Base-by-base conservation (phyloP, 2,797 vertebrate genomes). In the Gadopsis marmoratus region DNA sequence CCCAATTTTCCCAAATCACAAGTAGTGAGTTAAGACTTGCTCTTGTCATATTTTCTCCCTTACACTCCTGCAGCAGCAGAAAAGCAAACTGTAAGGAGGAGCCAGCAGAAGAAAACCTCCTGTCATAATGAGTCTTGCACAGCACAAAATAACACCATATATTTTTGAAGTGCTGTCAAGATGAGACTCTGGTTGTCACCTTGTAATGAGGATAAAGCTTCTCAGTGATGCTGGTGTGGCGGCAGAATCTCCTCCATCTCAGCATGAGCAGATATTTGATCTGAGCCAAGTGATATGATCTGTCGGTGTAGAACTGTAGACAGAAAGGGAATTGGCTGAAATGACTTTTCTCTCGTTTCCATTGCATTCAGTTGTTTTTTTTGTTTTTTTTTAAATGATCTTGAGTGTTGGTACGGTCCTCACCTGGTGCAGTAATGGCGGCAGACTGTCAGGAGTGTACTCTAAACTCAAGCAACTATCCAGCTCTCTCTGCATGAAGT, bases 231-330 rank as follows among this genome's bases (percentile, higher is more conserved):
- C 81, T 74, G 75, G 91, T 70, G 17, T 95, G 94, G 0, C 9
- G 93, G 85, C 94, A 96, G 86, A 97, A 96, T 77, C 94, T 95
- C 85, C 94, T 96, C 95, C 95, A 96, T 71, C 94, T 94, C 76
- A 96, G 85, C 93, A 94, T 90, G 58, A 95, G 90, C 60, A 95
- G 93, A 86, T 96, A 96, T 91, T 96, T 97, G 83, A 92, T 92
- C 77, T 95, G 95, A 68, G 92, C 92, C 89, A 96, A 78, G 70
- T 96, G 92, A 64, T 86, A 90, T 12, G 94, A 92, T 87, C 95
- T 94, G 62, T 94, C 94, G 70, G 89, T 88, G 83, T 93, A 97
- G 94, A 96, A 92, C 94, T 96, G 84, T 0, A 84, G 9, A 76
- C 17, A 37, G 54, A 58, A 54, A 47, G 2, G 29, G 37, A 35